phyloP scores from a whole-genome alignment of 2,888 invertebrate genomes.

The Calameuta pallipes region DNA sequence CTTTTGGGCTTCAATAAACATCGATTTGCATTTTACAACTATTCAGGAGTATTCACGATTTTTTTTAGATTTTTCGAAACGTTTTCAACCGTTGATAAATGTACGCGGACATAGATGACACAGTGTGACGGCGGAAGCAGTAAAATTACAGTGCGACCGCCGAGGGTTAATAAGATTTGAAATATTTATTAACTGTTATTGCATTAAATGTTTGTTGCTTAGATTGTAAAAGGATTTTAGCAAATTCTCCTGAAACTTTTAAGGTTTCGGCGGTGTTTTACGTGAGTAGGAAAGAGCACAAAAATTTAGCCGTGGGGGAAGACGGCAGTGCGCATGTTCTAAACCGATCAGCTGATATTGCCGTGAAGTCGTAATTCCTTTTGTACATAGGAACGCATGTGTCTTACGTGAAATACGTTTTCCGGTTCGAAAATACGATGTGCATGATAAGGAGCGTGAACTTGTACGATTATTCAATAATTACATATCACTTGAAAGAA shows the following conservation, averaged over 20 bases:
- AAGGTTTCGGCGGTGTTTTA: background rate
- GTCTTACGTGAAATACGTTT: conserved; percentile 10
- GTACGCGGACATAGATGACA: too few species aligned
- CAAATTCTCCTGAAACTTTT: background rate
- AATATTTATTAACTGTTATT: background rate
- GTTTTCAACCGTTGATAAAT: too few species aligned
- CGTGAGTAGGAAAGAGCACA: background rate
- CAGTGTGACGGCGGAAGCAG: too few species aligned
- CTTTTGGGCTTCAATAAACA: too few species aligned
- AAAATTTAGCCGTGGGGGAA: background rate
- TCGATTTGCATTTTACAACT: too few species aligned
- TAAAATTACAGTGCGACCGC: too few species aligned
- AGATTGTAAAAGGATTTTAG: background rate
- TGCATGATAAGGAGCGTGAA: background rate
- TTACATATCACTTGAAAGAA: background rate
- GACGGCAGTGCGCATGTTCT: conserved; percentile 14
- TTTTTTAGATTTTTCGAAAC: too few species aligned
- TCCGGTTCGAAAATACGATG: conserved; percentile 6
- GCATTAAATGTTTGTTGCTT: background rate
- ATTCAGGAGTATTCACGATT: too few species aligned
- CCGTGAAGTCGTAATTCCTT: conserved; percentile 5
- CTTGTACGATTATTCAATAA: background rate
- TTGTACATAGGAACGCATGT: background rate
- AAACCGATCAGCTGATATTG: conserved; percentile 18
- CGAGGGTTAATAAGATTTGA: background rate